Percentiles rank a stretch among this genome's conserved stretches.
These are phyloP conservation scores for Torymus texanus DNA, from an alignment of 2,888 invertebrate genomes.

Conservation along the genomic window DNA sequence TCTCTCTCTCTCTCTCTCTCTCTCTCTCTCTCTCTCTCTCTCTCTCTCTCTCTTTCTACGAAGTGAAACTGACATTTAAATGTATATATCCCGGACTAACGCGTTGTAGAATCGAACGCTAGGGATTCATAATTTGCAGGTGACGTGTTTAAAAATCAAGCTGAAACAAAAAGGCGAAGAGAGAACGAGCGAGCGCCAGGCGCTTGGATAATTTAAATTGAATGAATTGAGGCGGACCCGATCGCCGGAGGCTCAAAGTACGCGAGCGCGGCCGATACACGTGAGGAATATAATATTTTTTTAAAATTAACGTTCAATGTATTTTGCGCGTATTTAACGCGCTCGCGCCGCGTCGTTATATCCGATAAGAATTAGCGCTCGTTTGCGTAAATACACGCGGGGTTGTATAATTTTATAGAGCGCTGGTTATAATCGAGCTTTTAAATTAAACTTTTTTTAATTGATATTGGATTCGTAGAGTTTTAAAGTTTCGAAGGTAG, in stretches of 20 bases:
- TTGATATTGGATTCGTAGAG: not conserved
- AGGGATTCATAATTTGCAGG: slow-evolving; percentile 11
- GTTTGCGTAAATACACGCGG: too few relatives aligned
- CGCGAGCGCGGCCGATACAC: not conserved
- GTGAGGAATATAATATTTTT: too few relatives aligned
- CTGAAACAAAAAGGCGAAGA: slow-evolving; percentile 27
- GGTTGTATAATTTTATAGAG: slow-evolving; percentile 22
- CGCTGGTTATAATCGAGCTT: not conserved
- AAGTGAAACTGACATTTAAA: slow-evolving; percentile 20
- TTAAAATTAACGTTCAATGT: too few relatives aligned
- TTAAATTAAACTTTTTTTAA: slow-evolving; percentile 2
- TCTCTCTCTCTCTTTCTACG: too few relatives aligned
- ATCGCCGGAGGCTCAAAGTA: slow-evolving; percentile 61
- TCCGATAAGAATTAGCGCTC: too few relatives aligned
- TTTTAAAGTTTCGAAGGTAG: too few relatives aligned
- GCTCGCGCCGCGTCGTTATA: too few relatives aligned
- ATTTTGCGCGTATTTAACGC: too few relatives aligned
- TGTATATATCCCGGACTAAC: not conserved
- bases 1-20: not conserved
- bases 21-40: not conserved
- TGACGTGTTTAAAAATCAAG: slow-evolving; percentile 37
- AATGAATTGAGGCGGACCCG: slow-evolving; percentile 61
- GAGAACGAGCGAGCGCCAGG: slow-evolving; percentile 41
- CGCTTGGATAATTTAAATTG: slow-evolving; percentile 66
- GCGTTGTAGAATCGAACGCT: not conserved